Conservation (phyloP, 2,888 invertebrate species). For the Conistra vaccinii region DNA sequence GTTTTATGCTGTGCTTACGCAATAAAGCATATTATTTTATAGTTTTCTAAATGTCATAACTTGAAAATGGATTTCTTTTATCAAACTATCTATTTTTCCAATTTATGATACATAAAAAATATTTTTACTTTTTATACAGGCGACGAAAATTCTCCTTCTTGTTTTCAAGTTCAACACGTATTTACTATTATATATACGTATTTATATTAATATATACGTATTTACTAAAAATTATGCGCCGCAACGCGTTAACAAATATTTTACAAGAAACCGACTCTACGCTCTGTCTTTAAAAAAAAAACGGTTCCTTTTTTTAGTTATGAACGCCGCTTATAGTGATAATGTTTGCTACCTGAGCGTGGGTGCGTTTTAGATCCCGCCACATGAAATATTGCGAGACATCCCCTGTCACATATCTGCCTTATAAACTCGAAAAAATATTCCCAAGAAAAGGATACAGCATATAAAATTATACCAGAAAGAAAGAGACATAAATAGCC, state of each 20-base stretch:
- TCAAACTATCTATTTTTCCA: background rate
- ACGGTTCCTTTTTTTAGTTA: slow-evolving; percentile 79
- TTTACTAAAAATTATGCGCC: background rate
- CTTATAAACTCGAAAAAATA: slow-evolving; percentile 78
- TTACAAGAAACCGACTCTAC: slow-evolving; percentile 67
- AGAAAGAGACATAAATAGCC: slow-evolving; percentile 68
- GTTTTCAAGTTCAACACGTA: no score
- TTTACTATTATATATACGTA: no score
- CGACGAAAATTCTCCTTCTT: background rate
- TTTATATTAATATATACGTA: no score
- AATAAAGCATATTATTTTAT: background rate
- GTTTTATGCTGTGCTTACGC: no score
- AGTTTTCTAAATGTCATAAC: background rate
- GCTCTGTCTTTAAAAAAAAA: slow-evolving; percentile 62
- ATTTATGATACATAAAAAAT: no score
- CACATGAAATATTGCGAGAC: slow-evolving; percentile 88
- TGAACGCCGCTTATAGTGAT: slow-evolving; percentile 87
- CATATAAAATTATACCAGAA: slow-evolving; percentile 49
- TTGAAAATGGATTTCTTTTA: background rate
- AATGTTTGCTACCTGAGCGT: slow-evolving; percentile 90
- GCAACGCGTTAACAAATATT: background rate
- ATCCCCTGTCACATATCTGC: slow-evolving; percentile 88
- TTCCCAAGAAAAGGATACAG: slow-evolving; percentile 72
- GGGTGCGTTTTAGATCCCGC: slow-evolving; percentile 83
- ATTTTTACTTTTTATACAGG: background rate